A percentile compares a stretch with the other conserved stretches of the same genome.
These are phyloP conservation scores for Delphinapterus leucas DNA, from an alignment of 2,113 vertebrate species.

Conservation along the genomic window DNA sequence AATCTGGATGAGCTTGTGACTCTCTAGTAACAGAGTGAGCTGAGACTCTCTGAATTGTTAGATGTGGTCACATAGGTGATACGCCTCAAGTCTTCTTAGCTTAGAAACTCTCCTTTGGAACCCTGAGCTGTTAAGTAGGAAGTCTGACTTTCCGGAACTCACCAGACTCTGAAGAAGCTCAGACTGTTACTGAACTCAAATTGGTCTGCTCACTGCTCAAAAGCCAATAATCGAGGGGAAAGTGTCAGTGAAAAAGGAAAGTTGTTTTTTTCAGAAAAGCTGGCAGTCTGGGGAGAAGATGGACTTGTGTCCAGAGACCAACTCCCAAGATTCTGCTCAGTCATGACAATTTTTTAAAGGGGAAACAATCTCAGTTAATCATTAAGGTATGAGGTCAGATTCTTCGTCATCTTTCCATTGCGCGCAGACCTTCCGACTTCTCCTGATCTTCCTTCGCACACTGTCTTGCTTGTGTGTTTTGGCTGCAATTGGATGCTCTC, in stretches of 20 bases:
- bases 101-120: neutral
- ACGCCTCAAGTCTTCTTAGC: neutral
- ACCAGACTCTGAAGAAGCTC: neutral
- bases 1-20: neutral
- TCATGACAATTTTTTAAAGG: neutral
- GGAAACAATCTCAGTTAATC: neutral
- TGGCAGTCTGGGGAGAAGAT: neutral
- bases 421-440: neutral
- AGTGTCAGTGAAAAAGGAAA: neutral
- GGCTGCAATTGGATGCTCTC: neutral
- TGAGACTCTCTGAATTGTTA: neutral
- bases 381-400: neutral
- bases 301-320: neutral
- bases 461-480: neutral
- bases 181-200: neutral
- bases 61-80: neutral
- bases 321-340: neutral
- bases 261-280: neutral
- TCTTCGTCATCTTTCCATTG: neutral
- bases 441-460: neutral
- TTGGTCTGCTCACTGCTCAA: neutral
- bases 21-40: neutral
- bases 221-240: neutral
- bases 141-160: neutral
- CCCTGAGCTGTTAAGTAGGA: neutral